Base-by-base conservation (phyloP, 1,140 invertebrate genomes). In the Papilio glaucus region DNA sequence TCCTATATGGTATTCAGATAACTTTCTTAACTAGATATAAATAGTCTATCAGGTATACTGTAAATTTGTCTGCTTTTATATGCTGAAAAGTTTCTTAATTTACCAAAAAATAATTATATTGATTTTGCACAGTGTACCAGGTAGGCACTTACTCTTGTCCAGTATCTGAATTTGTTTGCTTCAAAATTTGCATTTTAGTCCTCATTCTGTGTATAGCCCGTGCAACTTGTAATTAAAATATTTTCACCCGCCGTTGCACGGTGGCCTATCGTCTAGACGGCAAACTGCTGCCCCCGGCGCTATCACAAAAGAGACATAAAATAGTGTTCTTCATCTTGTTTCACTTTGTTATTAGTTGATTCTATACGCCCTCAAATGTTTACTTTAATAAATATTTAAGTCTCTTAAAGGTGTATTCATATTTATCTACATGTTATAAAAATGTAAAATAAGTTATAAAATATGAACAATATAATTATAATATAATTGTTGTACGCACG, bases 271-370 rank as follows among this genome's bases (percentile, higher is more conserved):
- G 49, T 57, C 49, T 57, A 57, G 49, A 57, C 49, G 49, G 49
- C 49, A 57, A 57, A 57, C 49, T 57, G 49, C 21, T 57, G 49
- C 49, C 49, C 49, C 18, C 49, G 49, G 49, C 21, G 49, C 49
- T 57, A 24, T 9, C 49, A 57, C 49, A 57, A 57, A 57, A 57
- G 49, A 57, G 49, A 57, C 21, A 57, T 24, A 57, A 57, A 57
- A 57, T 15, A 18, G 8, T 9, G 1, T 21, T 13, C 21, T 57
- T 24, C 49, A 24, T 57, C 49, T 57, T 57, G 21, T 57, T 57
- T 57, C 49, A 57, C 49, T 9, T 57, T 57, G 49, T 57, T 57
- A 57, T 57, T 57, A 57, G 49, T 57, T 57, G 49, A 57, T 57
- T 24, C 49, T 57, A 7, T 18, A 57, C 21, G 49, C 49, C 5